Conservation (phyloP, 2,113 vertebrate species). For the Chaetodon auriga region DNA sequence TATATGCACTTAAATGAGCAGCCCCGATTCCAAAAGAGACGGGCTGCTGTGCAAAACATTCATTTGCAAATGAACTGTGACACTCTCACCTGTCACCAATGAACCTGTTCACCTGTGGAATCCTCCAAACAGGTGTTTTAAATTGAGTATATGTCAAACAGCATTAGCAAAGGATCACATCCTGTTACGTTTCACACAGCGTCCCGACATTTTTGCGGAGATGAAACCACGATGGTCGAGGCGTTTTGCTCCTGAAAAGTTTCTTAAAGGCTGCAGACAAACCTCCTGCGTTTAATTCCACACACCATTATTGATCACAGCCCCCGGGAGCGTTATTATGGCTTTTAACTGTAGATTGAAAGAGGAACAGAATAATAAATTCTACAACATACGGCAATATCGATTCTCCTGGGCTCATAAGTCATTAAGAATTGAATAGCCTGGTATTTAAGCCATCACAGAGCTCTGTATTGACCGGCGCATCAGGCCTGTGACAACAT, state of each 20-base stretch:
- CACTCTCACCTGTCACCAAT: too few species aligned
- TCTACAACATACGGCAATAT: constrained; percentile 24
- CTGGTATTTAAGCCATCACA: background rate
- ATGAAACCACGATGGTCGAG: background rate
- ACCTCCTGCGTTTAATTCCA: constrained; percentile 17
- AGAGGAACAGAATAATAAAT: constrained; percentile 24
- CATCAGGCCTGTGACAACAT: background rate
- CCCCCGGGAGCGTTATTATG: background rate
- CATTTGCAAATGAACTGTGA: too few species aligned
- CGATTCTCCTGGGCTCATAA: constrained; percentile 39
- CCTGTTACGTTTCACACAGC: too few species aligned
- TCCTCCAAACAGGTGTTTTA: too few species aligned
- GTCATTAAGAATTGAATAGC: constrained; percentile 29
- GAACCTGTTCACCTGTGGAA: too few species aligned
- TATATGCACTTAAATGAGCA: too few species aligned
- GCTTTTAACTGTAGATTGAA: constrained; percentile 42
- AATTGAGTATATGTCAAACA: too few species aligned
- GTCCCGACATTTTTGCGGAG: background rate
- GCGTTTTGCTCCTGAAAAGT: background rate
- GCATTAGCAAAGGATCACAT: too few species aligned
- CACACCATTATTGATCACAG: constrained; percentile 18
- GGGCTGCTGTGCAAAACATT: too few species aligned
- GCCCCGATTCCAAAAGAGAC: too few species aligned
- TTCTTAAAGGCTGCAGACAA: background rate
- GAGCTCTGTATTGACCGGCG: background rate